Evolutionary conservation across 2,888 invertebrate species (phyloP), one percentile per base, ranked within the genome.

Genomic region (Tillus elongatus): DNA sequence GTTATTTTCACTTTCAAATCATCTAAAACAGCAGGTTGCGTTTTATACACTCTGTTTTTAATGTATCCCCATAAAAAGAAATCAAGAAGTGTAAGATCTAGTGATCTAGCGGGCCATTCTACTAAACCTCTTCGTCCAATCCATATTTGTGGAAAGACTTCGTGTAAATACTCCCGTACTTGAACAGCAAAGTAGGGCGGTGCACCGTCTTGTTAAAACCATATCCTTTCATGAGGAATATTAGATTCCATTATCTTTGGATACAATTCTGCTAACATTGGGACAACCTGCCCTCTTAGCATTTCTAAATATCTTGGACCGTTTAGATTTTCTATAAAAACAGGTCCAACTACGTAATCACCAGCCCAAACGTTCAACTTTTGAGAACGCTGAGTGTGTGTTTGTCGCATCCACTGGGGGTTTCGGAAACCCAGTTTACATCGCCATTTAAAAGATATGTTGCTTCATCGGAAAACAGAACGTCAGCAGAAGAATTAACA

Each of bases 151-250:
- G 24, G n/a, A 19, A 19, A 19, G 24, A 19, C 24, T 19, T 19
- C 24, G 24, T 19, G 24, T 19, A 19, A 19, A 19, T 19, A 19
- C n/a, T 19, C 24, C 24, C 24, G 24, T 19, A 19, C 24, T 19
- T 19, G 24, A 19, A 19, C 24, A 19, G 24, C 24, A n/a, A 19
- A 19, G 24, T 19, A n/a, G 24, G 24, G 24, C 24, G 24, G 24
- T 19, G 6, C 24, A 19, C 24, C 24, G 24, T 19, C 24, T 19
- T 19, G 24, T 19, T 19, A n/a, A 19, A 19, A 19, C 24, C 24
- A n/a, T 19, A 19, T 19, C 24, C n/a, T 19, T 19, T n/a, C 24
- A 19, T 19, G 24, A n/a, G 24, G n/a, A 19, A 19, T 19, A 19
- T 19, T 19, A 8, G 24, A n/a, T 19, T 19, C 24, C n/a, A 19